phyloP scores from a whole-genome alignment of 1,140 invertebrate genomes.

The Eumaeus atala region DNA sequence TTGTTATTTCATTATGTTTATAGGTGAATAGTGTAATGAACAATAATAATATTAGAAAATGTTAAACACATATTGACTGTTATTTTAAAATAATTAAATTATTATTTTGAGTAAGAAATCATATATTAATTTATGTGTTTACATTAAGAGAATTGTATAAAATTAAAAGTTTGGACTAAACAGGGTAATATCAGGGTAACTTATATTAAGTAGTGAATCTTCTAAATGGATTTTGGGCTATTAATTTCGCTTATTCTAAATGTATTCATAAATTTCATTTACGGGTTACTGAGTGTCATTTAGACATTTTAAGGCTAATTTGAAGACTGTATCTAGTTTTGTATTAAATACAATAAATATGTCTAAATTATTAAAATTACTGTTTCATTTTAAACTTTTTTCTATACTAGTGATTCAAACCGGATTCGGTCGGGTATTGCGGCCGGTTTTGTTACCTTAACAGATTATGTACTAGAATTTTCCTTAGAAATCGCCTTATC shows the following conservation, averaged over 20 bases:
- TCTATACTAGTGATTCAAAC: too few species aligned
- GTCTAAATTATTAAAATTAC: conserved; percentile 3
- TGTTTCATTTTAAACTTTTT: background rate
- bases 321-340: conserved; percentile 4
- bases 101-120: background rate
- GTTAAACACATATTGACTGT: too few species aligned
- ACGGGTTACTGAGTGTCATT: conserved; percentile 2
- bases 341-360: background rate
- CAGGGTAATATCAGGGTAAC: conserved; percentile 35
- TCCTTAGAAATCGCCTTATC: too few species aligned
- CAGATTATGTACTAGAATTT: too few species aligned
- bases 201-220: conserved; percentile 3
- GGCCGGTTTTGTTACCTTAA: too few species aligned
- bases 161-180: conserved; percentile 34
- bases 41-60: too few species aligned
- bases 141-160: conserved; percentile 35
- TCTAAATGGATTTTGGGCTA: conserved; percentile 3
- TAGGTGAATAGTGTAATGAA: too few species aligned
- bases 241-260: background rate
- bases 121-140: background rate
- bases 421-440: too few species aligned
- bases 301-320: background rate
- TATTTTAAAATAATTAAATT: too few species aligned
- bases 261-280: background rate
- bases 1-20: too few species aligned